Conservation (phyloP, 1,140 invertebrate genomes). For the Andricus grossulariae region DNA sequence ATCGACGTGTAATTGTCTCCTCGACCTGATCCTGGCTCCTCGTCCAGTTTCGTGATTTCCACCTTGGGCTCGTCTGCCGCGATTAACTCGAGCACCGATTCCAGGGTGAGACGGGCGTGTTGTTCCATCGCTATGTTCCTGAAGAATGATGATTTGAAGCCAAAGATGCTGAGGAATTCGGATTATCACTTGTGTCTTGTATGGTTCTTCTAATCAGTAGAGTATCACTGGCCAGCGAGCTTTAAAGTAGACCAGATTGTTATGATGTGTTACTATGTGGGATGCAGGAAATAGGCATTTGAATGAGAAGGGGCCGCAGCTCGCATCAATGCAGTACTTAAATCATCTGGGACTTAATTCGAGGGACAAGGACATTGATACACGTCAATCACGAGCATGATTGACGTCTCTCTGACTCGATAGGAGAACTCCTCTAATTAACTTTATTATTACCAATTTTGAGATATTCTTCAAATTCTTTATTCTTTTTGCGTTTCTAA, state of each 20-base stretch:
- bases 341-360: conserved; percentile 64
- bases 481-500: too few relatives aligned
- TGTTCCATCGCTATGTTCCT: conserved; percentile 43
- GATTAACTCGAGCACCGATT: conserved; percentile 69
- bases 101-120: conserved; percentile 60
- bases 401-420: conserved; percentile 39
- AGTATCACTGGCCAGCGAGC: conserved; percentile 43
- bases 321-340: conserved; percentile 63
- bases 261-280: conserved; percentile 54
- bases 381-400: conserved; percentile 62
- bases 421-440: conserved; percentile 31
- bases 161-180: neutral
- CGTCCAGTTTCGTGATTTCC: conserved; percentile 71
- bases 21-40: conserved; percentile 81
- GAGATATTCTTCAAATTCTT: too few relatives aligned
- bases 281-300: conserved; percentile 74
- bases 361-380: conserved; percentile 75
- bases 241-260: conserved; percentile 54
- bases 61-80: conserved; percentile 69
- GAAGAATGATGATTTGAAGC: neutral
- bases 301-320: conserved; percentile 62
- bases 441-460: neutral
- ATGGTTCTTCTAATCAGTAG: conserved; percentile 38
- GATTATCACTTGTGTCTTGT: neutral
- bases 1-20: conserved; percentile 86